Base-by-base conservation (phyloP, 2,797 vertebrate species). In the Petrocephalus schoutedeni region DNA sequence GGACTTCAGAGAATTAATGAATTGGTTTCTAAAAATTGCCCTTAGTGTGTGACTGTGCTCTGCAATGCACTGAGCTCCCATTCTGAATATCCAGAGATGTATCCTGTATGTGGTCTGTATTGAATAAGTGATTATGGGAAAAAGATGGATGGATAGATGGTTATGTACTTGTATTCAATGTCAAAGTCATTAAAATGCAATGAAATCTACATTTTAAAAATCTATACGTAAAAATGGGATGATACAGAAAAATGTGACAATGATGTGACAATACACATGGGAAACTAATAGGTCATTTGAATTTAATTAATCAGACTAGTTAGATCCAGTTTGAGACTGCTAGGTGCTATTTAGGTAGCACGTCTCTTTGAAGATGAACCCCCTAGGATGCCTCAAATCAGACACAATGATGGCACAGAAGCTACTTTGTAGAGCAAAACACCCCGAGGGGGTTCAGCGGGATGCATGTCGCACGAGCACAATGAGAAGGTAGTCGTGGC, bases 331-430 rank as follows among this genome's bases (percentile, higher is more conserved):
- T 86, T 51, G 85, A 36, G 41, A 64, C 58, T 21, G 57, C 21
- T 14, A 61, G 58, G 36, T 64, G n/a, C 57, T 86, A 58, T 86
- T 86, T 86, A 86, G 58, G 85, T 64, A 21, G 85, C 85, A 45
- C 51, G 32, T 64, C n/a, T 9, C 36, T 61, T 61, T 61, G 85
- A 86, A 64, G 57, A 64, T 61, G 36, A 61, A 64, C 58, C 57
- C 36, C 41, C 57, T 51, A 86, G 57, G 57, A 64, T 86, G 85
- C 58, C 36, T 61, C 19, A 49, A 41, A 64, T 36, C 85, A 64
- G 58, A 64, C 21, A 41, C 85, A 86, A 21, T 21, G 58, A 86
- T 64, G 85, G 36, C 85, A 86, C 57, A 45, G 57, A 86, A 61
- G 59, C 41, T 58, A 49, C 85, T 86, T 86, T 86, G 84, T 86